A percentile compares a stretch with the other conserved stretches of the same genome.
These are phyloP conservation scores for Crocuta crocuta DNA, from an alignment of 2,113 vertebrate genomes.

Conservation along the genomic window DNA sequence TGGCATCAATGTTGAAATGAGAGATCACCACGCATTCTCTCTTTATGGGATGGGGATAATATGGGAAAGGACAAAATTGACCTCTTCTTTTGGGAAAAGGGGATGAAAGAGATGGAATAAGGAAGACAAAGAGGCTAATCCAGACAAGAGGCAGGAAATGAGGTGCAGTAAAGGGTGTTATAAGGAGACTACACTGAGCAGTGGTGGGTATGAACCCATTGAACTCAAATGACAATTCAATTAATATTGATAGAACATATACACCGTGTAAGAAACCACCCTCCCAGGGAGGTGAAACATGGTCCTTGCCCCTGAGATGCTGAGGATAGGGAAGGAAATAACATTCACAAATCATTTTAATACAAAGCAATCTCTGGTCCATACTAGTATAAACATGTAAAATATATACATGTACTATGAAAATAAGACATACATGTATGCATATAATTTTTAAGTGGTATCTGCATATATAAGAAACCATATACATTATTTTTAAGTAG, in stretches of 20 bases:
- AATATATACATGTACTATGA: neutral
- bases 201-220: neutral
- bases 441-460: neutral
- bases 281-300: neutral
- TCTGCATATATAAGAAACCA: neutral
- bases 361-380: neutral
- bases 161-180: neutral
- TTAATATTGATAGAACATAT: neutral
- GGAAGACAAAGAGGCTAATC: neutral
- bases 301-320: neutral
- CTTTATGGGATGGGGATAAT: neutral
- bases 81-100: neutral
- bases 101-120: neutral
- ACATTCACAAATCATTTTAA: slow-evolving; percentile 8
- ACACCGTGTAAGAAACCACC: neutral
- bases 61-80: neutral
- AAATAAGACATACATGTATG: neutral
- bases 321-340: neutral
- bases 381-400: neutral
- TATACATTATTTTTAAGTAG: neutral
- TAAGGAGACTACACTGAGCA: neutral
- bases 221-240: neutral
- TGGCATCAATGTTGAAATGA: neutral
- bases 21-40: neutral
- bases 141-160: slow-evolving; percentile 11